Evolutionary conservation across 2,888 invertebrate genomes (phyloP).

Genomic region (Campoplex nolae): DNA sequence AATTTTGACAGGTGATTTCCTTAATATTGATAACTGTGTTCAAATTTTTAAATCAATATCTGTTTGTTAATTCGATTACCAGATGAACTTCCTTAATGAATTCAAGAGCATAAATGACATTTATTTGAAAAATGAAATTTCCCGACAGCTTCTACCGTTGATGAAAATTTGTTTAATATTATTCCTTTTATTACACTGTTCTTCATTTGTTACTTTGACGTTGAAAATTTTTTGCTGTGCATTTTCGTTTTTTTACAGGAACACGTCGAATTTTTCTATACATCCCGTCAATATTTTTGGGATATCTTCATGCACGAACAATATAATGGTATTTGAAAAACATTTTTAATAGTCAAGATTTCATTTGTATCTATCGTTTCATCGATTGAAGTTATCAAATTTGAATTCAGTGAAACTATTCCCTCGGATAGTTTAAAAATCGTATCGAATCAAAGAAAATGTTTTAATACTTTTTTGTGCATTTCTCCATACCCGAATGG

Average conservation of each 20-base stretch:
- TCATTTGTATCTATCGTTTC: conserved; percentile 2
- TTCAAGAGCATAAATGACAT: too few species aligned
- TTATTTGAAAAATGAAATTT: too few species aligned
- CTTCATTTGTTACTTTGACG: not conserved
- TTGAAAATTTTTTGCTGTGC: conserved; percentile 17
- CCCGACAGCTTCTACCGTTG: too few species aligned
- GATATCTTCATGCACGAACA: not conserved
- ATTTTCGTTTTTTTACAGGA: not conserved
- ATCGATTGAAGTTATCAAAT: not conserved
- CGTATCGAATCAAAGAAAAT: not conserved
- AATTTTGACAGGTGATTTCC: too few species aligned
- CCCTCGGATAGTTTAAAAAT: not conserved
- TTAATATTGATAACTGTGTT: too few species aligned
- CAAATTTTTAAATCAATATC: too few species aligned
- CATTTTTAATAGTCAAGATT: not conserved
- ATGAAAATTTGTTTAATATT: too few species aligned
- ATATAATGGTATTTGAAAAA: not conserved
- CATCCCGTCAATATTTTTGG: conserved; percentile 1
- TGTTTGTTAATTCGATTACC: too few species aligned
- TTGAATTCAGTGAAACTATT: too few species aligned
- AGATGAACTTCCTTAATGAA: too few species aligned
- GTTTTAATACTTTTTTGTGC: too few species aligned
- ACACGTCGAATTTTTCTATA: conserved; percentile 17
- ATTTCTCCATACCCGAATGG: conserved; percentile 11
- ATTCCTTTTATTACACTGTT: conserved; percentile 8